Evolutionary conservation across 1,140 invertebrate genomes (phyloP).

Genomic region (Scaptodrosophila lebanonensis): DNA sequence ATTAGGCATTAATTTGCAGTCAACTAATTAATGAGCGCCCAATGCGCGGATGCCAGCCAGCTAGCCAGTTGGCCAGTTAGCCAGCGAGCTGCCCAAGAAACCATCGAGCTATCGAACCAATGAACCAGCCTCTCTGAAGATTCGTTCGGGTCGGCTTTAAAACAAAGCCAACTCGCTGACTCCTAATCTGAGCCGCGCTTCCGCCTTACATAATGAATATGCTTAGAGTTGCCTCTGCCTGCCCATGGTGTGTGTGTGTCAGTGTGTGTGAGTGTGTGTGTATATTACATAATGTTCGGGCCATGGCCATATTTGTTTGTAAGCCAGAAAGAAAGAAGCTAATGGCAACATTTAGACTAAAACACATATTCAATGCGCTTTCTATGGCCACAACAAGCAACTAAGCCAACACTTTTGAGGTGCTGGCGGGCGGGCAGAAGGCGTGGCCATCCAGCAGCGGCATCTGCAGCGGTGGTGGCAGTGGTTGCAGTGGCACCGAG

Average conservation of each 20-base stretch:
- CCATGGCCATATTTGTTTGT: constrained; percentile 43
- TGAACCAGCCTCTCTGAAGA: too few species aligned
- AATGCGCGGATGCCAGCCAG: constrained; percentile 1
- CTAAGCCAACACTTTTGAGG: background rate
- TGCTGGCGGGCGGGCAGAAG: constrained; percentile 21
- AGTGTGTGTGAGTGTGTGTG: background rate
- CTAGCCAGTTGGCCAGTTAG: background rate
- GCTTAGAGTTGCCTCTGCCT: background rate
- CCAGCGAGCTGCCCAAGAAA: too few species aligned
- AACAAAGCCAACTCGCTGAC: background rate
- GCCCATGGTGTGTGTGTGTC: too few species aligned
- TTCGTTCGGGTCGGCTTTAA: too few species aligned
- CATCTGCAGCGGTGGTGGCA: constrained; percentile 2
- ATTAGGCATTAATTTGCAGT: constrained; percentile 73
- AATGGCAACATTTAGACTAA: constrained; percentile 66
- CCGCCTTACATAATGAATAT: constrained; percentile 28
- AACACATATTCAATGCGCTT: constrained; percentile 56
- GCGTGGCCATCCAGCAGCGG: constrained; percentile 33
- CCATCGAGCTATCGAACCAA: constrained; percentile 24
- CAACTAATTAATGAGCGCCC: constrained; percentile 67
- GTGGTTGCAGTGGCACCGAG: too few species aligned
- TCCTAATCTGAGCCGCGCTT: too few species aligned
- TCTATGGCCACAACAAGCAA: constrained; percentile 1
- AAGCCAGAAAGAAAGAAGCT: constrained; percentile 25
- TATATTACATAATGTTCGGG: background rate